Conservation (phyloP, 35 echinoderm and acorn worm genomes). For the Heliocidaris tuberculata region DNA sequence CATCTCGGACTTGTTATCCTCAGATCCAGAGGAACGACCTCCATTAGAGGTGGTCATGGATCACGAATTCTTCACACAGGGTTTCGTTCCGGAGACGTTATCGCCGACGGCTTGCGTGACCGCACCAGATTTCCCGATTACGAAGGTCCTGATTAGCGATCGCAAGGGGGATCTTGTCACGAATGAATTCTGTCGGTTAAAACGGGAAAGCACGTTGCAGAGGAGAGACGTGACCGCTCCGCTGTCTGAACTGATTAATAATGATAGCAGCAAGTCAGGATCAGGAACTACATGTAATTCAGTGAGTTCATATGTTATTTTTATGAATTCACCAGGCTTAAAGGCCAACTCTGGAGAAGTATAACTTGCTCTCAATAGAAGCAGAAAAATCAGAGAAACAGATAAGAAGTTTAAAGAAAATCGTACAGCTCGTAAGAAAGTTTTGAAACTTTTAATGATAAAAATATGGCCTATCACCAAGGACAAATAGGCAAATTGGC, state of each 20-base stretch:
- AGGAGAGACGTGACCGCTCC: constrained; percentile 64
- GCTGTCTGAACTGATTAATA: constrained; percentile 52
- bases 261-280: neutral
- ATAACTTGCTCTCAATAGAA: too few relatives aligned
- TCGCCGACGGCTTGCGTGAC: constrained; percentile 73
- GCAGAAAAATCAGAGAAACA: too few relatives aligned
- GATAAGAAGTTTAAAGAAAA: too few relatives aligned
- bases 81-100: constrained; percentile 79
- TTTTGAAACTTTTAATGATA: too few relatives aligned
- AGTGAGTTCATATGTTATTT: constrained; percentile 22
- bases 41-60: constrained; percentile 77
- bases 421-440: too few relatives aligned
- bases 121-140: constrained; percentile 80
- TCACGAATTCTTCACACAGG: constrained; percentile 86
- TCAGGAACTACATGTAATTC: constrained; percentile 6
- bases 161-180: constrained; percentile 77
- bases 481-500: too few relatives aligned
- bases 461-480: too few relatives aligned
- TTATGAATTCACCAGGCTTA: neutral
- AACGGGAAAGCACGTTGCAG: constrained; percentile 89
- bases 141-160: constrained; percentile 87
- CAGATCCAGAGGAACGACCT: constrained; percentile 81
- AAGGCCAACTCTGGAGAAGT: too few relatives aligned
- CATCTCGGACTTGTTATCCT: constrained; percentile 77
- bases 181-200: constrained; percentile 82